These are phyloP conservation scores for Labeo catla DNA, from an alignment of 2,113 vertebrate genomes.

Conservation along the genomic window DNA sequence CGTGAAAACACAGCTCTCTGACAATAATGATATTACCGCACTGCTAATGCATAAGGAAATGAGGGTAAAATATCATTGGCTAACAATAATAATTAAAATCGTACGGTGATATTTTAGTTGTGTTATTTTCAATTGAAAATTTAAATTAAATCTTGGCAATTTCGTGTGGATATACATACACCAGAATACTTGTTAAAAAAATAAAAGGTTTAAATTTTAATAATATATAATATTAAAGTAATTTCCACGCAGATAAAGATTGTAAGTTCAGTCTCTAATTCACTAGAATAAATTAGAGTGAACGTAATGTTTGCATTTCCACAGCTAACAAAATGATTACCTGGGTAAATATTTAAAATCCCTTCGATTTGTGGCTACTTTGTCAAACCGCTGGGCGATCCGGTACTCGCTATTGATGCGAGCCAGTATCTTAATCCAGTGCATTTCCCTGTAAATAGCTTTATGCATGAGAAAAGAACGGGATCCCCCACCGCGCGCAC, in stretches of 20 bases:
- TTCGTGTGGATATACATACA: not conserved
- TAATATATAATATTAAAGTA: not conserved
- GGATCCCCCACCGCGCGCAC: constrained; percentile 38
- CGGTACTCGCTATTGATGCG: constrained; percentile 68
- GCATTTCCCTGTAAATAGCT: constrained; percentile 81
- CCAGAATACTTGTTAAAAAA: not conserved
- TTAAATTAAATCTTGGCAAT: not conserved
- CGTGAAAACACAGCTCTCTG: not conserved
- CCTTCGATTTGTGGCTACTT: constrained; percentile 67
- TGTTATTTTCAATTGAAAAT: not conserved
- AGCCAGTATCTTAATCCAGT: constrained; percentile 75
- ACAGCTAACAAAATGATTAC: constrained; percentile 70
- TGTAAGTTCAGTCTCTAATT: constrained; percentile 53
- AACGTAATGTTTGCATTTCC: constrained; percentile 67
- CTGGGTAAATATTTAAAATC: constrained; percentile 79
- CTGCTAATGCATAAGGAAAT: not conserved
- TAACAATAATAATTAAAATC: not conserved
- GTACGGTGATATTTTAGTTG: not conserved
- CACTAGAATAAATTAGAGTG: constrained; percentile 53
- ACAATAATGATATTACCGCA: not conserved
- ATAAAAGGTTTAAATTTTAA: not conserved
- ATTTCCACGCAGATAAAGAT: not conserved
- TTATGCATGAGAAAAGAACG: constrained; percentile 77
- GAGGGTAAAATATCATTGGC: not conserved
- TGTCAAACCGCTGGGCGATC: constrained; percentile 69